Evolutionary conservation across 2,888 invertebrate species (phyloP).

Genomic region (Ypsolopha scabrella): DNA sequence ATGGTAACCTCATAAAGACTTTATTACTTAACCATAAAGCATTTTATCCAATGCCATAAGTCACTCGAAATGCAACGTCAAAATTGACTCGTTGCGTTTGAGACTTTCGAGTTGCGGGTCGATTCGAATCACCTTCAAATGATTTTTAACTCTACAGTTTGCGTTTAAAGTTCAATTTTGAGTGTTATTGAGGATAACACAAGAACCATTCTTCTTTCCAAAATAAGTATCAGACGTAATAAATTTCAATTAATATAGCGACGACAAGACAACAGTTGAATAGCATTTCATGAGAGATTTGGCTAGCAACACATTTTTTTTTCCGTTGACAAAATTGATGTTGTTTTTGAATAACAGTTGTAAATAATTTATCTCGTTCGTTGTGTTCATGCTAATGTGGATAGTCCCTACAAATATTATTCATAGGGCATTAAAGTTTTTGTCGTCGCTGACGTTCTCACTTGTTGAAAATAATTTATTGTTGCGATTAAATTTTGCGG

Average conservation of each 20-base stretch:
- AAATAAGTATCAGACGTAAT: conserved; percentile 48
- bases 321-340: no score
- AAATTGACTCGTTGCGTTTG: neutral
- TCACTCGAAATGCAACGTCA: neutral
- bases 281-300: conserved; percentile 55
- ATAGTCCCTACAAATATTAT: no score
- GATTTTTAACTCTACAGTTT: conserved; percentile 14
- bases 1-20: neutral
- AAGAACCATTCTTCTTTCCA: conserved; percentile 39
- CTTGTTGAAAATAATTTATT: no score
- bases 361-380: no score
- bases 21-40: neutral
- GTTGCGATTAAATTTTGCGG: no score
- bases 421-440: no score
- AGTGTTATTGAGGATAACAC: conserved; percentile 12
- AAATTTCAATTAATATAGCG: conserved; percentile 65
- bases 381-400: no score
- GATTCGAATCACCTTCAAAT: conserved; percentile 23
- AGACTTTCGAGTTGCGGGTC: conserved; percentile 13
- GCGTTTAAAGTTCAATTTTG: conserved; percentile 21
- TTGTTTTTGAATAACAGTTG: no score
- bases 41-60: neutral
- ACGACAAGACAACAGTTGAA: conserved; percentile 34
- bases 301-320: conserved; percentile 21
- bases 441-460: no score